A percentile compares a stretch with the other conserved stretches of the same genome.
Evolutionary conservation across 2,113 vertebrate genomes (phyloP).

Genomic region (Grallaria varia): DNA sequence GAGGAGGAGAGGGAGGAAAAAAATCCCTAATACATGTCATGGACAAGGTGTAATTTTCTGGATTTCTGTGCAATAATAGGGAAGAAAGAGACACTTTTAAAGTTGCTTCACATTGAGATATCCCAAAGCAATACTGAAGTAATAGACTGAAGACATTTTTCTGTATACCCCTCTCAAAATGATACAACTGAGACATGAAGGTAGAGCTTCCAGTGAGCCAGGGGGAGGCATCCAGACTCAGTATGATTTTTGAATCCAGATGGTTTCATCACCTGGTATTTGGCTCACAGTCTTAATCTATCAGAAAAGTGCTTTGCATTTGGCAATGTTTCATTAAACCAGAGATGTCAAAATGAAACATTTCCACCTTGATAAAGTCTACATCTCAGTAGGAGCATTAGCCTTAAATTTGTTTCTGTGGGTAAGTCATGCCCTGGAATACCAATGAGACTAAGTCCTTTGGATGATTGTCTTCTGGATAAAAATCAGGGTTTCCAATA

Average conservation of each 20-base stretch:
- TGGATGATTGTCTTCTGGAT: background rate
- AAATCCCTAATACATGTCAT: background rate
- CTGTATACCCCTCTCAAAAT: background rate
- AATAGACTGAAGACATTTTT: background rate
- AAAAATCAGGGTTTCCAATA: background rate
- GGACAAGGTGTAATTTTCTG: background rate
- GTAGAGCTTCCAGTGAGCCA: background rate
- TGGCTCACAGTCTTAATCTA: background rate
- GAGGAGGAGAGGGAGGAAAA: background rate
- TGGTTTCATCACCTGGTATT: background rate
- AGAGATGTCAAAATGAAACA: background rate
- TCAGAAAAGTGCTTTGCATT: background rate
- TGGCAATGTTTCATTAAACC: background rate
- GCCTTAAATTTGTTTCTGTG: background rate
- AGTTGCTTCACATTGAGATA: background rate
- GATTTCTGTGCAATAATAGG: background rate
- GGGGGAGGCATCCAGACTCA: background rate
- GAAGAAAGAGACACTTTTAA: background rate
- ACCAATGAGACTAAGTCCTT: background rate
- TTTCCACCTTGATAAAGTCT: background rate
- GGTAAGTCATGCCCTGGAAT: background rate
- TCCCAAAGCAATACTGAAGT: background rate
- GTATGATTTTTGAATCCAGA: background rate
- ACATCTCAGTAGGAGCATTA: background rate
- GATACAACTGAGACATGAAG: background rate